phyloP scores from a whole-genome alignment of 2,113 vertebrate genomes.

The Thymallus thymallus region DNA sequence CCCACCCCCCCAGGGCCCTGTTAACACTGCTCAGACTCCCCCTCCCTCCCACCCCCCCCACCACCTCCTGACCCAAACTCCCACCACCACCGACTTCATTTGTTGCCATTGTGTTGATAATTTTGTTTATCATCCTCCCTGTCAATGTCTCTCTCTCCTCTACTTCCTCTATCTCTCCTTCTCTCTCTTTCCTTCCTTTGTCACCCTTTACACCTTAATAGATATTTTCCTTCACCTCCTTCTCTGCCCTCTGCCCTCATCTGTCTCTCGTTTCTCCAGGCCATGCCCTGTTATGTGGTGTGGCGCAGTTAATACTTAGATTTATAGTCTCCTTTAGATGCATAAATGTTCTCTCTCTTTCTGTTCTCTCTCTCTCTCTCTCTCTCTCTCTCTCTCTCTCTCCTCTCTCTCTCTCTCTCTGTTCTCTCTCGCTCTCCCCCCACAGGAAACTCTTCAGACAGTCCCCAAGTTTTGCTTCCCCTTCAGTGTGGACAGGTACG shows the following conservation, averaged over 20 bases:
- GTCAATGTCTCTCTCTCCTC: background rate
- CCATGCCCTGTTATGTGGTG: background rate
- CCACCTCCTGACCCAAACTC: conserved; percentile 4
- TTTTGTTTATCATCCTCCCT: background rate
- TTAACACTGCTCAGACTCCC: conserved; percentile 76
- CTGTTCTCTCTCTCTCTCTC: conserved; percentile 4
- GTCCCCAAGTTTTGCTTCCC: conserved; percentile 98
- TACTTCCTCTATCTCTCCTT: background rate
- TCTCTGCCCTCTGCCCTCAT: background rate
- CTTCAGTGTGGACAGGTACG: conserved; percentile 92
- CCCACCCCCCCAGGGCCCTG: conserved; percentile 71
- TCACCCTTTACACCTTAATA: background rate
- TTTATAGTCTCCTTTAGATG: background rate
- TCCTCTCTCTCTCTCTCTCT: conserved; percentile 3
- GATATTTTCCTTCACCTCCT: background rate
- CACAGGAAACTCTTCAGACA: conserved; percentile 94
- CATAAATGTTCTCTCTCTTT: conserved; percentile 8
- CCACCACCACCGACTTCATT: background rate
- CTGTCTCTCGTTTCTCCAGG: conserved; percentile 4
- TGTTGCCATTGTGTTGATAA: background rate
- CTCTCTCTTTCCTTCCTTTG: background rate
- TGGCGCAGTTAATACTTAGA: conserved; percentile 2
- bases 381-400: conserved; percentile 3
- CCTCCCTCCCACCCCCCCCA: conserved; percentile 35
- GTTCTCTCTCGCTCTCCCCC: conserved; percentile 28